Evolutionary conservation across 1,140 invertebrate species (phyloP).

Genomic region (Drosophila athabasca): DNA sequence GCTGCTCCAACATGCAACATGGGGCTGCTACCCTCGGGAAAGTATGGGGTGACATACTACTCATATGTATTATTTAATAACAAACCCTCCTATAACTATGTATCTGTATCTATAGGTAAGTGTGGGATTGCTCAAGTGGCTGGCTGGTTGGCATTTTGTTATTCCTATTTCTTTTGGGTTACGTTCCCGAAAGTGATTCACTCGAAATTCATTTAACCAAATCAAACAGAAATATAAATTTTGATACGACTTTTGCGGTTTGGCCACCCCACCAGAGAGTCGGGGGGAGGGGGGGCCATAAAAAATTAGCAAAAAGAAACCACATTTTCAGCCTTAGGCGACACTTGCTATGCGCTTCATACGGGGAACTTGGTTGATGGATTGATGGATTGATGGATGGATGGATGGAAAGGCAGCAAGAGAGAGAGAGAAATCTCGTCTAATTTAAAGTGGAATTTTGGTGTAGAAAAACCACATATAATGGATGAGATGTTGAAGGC

Average conservation of each 20-base stretch:
- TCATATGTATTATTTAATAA: conserved; percentile 44
- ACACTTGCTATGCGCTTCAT: conserved; percentile 20
- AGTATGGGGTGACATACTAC: background rate
- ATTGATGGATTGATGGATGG: no score
- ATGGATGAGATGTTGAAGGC: no score
- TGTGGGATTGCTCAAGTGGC: conserved; percentile 45
- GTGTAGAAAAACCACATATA: no score
- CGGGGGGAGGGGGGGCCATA: background rate
- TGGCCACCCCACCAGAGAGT: background rate
- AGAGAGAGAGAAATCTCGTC: no score
- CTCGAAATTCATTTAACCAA: conserved; percentile 42
- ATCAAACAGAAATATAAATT: conserved; percentile 43
- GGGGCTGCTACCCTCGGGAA: conserved; percentile 4
- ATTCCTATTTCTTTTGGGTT: conserved; percentile 20
- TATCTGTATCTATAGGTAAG: conserved; percentile 14
- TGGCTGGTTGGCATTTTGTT: conserved; percentile 37
- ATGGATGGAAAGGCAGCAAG: no score
- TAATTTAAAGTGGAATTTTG: no score
- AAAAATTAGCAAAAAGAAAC: conserved; percentile 28
- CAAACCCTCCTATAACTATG: conserved; percentile 6
- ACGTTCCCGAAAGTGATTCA: conserved; percentile 47
- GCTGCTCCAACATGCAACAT: conserved; percentile 29
- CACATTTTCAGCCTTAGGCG: conserved; percentile 5
- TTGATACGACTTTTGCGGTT: conserved; percentile 11
- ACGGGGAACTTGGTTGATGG: background rate